Conservation (phyloP, 2,888 invertebrate genomes). For the Diaperis boleti region DNA sequence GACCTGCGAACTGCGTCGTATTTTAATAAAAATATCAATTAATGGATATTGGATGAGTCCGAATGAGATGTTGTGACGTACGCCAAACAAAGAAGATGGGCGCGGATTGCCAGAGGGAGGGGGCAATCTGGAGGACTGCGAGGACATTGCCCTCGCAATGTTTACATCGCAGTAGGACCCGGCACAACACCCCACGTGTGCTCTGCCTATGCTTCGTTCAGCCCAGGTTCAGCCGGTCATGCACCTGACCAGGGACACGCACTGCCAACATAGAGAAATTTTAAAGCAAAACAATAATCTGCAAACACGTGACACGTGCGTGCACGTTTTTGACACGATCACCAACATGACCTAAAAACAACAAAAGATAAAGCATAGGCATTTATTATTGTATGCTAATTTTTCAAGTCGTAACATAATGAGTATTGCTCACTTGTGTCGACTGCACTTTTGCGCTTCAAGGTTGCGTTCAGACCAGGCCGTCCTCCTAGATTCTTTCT, state of each 20-base stretch:
- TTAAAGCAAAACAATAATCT: not conserved
- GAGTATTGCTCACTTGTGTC: slow-evolving; percentile 17
- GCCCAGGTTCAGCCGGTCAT: slow-evolving; percentile 32
- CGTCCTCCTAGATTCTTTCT: not conserved
- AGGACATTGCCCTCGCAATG: slow-evolving; percentile 63
- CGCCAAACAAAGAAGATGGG: slow-evolving; percentile 38
- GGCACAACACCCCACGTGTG: slow-evolving; percentile 40
- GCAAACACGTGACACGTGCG: slow-evolving; percentile 1
- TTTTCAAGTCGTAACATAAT: slow-evolving; percentile 3
- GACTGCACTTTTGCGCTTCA: slow-evolving; percentile 10
- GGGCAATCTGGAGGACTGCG: slow-evolving; percentile 27
- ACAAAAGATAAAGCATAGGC: not conserved
- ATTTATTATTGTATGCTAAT: slow-evolving; percentile 26
- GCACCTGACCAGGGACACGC: slow-evolving; percentile 36
- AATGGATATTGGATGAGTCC: slow-evolving; percentile 15
- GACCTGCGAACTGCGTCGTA: slow-evolving; percentile 22
- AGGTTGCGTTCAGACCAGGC: slow-evolving; percentile 5
- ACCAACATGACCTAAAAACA: slow-evolving; percentile 8
- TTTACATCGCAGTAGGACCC: slow-evolving; percentile 64
- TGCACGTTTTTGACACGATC: slow-evolving; percentile 14
- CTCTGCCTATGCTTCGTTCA: not conserved
- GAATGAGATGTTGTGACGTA: slow-evolving; percentile 19
- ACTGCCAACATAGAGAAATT: slow-evolving; percentile 10
- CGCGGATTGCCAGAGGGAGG: slow-evolving; percentile 18
- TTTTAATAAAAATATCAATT: slow-evolving; percentile 7